Evolutionary conservation across 2,113 vertebrate species (phyloP).

Genomic region (Melanerpes formicivorus): DNA sequence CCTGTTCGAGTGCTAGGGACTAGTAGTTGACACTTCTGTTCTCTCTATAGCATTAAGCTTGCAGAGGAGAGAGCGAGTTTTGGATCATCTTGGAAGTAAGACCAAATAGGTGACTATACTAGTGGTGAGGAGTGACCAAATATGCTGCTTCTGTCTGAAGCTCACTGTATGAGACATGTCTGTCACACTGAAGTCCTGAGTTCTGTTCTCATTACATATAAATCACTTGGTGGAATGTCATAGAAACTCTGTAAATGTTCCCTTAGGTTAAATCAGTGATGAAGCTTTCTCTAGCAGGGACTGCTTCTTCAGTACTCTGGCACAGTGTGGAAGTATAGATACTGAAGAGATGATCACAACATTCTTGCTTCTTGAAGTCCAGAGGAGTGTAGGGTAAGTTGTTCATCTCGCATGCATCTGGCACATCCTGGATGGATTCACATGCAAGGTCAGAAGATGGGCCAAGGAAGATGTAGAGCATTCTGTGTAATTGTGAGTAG

Average conservation of each 20-base stretch:
- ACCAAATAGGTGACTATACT: background rate
- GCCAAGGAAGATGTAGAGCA: background rate
- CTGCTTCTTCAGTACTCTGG: background rate
- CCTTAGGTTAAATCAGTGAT: background rate
- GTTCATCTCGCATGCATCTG: background rate
- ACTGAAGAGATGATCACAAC: background rate
- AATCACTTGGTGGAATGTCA: background rate
- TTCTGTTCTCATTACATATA: background rate
- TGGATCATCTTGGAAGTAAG: background rate
- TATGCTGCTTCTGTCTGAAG: background rate
- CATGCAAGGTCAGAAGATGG: background rate
- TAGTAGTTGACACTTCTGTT: background rate
- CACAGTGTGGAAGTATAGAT: background rate
- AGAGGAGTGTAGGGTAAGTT: background rate
- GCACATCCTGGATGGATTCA: background rate
- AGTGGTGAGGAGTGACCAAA: background rate
- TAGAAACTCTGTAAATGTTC: background rate
- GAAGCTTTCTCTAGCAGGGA: background rate
- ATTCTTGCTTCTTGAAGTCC: background rate
- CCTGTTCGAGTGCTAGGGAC: background rate
- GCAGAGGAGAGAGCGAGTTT: background rate
- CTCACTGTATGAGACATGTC: background rate
- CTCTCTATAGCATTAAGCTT: background rate
- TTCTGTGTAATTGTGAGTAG: background rate
- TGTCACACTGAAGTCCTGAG: background rate